phyloP scores from a whole-genome alignment of 2,113 vertebrate species.

The Isichthys henryi region DNA sequence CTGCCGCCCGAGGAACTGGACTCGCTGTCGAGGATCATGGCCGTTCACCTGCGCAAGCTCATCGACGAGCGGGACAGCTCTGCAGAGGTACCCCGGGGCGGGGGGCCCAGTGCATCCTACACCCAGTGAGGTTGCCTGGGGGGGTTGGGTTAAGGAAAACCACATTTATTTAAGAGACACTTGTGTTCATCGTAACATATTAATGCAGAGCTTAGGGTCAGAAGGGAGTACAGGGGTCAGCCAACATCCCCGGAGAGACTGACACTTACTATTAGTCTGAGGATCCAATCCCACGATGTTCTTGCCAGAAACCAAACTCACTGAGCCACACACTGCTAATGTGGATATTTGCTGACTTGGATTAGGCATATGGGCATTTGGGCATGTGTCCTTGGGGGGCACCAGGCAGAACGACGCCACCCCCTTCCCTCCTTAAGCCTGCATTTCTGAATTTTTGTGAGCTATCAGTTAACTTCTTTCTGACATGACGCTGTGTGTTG shows the following conservation, averaged over 20 bases:
- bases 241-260: not conserved
- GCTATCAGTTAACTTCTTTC: not conserved
- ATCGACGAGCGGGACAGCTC: conserved; percentile 80
- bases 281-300: not conserved
- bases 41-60: conserved; percentile 71
- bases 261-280: not conserved
- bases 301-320: not conserved
- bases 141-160: not conserved
- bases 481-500: not conserved
- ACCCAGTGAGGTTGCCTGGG: not conserved
- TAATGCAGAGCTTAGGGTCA: not conserved
- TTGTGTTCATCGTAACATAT: not conserved
- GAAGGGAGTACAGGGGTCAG: not conserved
- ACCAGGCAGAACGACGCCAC: not conserved
- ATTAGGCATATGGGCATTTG: not conserved
- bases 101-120: not conserved
- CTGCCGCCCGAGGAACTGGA: conserved; percentile 77
- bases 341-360: not conserved
- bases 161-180: not conserved
- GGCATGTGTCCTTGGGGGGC: not conserved
- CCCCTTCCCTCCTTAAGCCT: not conserved
- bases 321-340: not conserved
- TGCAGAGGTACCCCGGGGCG: conserved; percentile 66
- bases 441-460: not conserved
- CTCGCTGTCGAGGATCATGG: conserved; percentile 71